Evolutionary conservation across 2,797 vertebrate species (phyloP).

Genomic region (Anabacerthia variegaticeps): DNA sequence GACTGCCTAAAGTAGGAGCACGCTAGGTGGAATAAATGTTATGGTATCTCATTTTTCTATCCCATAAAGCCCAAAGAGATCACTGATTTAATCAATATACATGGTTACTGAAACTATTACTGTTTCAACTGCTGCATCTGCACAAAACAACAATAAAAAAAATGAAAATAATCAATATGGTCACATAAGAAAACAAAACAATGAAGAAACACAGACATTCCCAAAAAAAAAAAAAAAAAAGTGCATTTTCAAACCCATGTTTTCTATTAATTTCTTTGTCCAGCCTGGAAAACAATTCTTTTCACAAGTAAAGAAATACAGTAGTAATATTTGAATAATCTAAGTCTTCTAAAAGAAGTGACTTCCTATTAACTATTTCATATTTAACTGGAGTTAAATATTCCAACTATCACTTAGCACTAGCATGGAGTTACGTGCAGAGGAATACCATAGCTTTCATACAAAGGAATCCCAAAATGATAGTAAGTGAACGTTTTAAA

Average conservation of each 20-base stretch:
- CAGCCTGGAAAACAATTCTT: not conserved
- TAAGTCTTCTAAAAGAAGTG: not conserved
- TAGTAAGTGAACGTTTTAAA: too few species aligned
- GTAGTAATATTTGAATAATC: not conserved
- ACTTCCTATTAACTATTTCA: constrained; percentile 22
- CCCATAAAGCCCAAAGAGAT: not conserved
- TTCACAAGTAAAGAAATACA: not conserved
- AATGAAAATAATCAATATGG: not conserved
- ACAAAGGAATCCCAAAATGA: too few species aligned
- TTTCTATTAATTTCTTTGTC: not conserved
- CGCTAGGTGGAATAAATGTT: not conserved
- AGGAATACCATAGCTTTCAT: not conserved
- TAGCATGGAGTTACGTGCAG: not conserved
- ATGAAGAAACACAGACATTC: too few species aligned
- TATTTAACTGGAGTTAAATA: not conserved
- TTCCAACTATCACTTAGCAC: not conserved
- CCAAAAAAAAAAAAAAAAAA: too few species aligned
- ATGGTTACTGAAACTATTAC: not conserved
- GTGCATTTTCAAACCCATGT: not conserved
- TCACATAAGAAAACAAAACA: not conserved
- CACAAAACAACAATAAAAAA: not conserved
- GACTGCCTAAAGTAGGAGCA: not conserved
- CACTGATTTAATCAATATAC: not conserved
- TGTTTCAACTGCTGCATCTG: not conserved
- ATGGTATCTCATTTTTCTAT: not conserved